Percentiles rank a stretch among this genome's conserved stretches.
Evolutionary conservation across 2,888 invertebrate genomes (phyloP).

Genomic region (Eremobia ochroleuca): DNA sequence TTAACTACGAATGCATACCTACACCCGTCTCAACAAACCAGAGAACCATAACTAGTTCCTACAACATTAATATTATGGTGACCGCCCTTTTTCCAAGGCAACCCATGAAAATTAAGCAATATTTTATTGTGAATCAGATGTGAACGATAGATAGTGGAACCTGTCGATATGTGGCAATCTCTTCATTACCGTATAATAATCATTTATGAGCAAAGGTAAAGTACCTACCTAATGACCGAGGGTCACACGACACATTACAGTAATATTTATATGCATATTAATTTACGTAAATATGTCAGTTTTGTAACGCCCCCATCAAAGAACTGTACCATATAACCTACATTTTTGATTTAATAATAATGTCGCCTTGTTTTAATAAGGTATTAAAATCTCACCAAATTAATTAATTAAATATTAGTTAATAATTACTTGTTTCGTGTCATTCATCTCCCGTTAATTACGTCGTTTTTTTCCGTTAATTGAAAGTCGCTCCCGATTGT

Average conservation of each 20-base stretch:
- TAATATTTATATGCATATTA: constrained; percentile 21
- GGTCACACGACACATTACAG: constrained; percentile 28
- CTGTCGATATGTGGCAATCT: constrained; percentile 36
- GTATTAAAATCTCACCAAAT: constrained; percentile 7
- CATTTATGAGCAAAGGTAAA: constrained; percentile 13
- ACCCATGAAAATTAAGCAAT: constrained; percentile 17
- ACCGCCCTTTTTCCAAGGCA: constrained; percentile 18
- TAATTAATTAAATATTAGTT: constrained; percentile 15
- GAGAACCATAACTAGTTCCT: background rate
- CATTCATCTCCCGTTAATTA: constrained; percentile 40
- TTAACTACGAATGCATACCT: background rate
- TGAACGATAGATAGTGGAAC: constrained; percentile 12
- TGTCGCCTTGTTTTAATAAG: constrained; percentile 10
- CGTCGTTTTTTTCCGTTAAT: constrained; percentile 33
- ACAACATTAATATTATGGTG: background rate
- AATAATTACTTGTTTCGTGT: constrained; percentile 17
- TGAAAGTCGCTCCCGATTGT: constrained; percentile 32
- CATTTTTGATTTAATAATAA: constrained; percentile 24
- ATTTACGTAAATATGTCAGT: constrained; percentile 22
- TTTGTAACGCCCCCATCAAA: constrained; percentile 26
- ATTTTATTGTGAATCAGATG: constrained; percentile 13
- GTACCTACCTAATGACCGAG: background rate
- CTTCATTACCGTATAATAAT: constrained; percentile 10
- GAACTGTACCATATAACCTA: constrained; percentile 18
- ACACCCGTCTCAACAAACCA: background rate